Evolutionary conservation across 37 sponge, comb jelly and placozoan species (phyloP), one percentile per base, ranked within the genome.

Genomic region (Cliona cf. orientalis): DNA sequence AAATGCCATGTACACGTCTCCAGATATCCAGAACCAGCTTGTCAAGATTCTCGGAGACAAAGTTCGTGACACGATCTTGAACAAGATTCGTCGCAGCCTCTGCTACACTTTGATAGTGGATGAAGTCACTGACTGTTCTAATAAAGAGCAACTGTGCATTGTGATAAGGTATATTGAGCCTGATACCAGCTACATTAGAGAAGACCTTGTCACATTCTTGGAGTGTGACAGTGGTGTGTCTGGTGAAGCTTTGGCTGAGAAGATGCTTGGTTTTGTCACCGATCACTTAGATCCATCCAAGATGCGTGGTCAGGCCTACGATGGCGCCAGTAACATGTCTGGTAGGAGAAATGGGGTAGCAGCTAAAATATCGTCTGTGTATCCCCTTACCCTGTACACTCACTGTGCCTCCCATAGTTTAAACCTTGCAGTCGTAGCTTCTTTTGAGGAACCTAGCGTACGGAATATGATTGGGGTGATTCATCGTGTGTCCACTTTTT

Each of bases 301-400:
- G 42, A 36, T 89, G 33, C 77, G 89, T 70, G 93, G 89, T 39
- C 93, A 93, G 69, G 83, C 86, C 3, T 93, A 93, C 46, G 89
- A 89, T 80, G 89, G 93, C 5, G 93, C 89, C 55, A 78, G 82
- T 41, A 93, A 57, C 83, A 87, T 87, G 87, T 56, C 81, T 35
- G 87, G 81, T 31, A 11, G 5, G 26, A 32, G 32, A 46, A 87
- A 36, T 45, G 87, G 80, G 4, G 69, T 59, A 37, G 87, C 87
- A 38, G 67, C 42, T 53, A 9, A 21, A 38, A 80, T 85, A 46
- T 42, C 21, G 34, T 28, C 59, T 2, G 6, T 45, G 28, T 87
- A 66, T 66, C 80, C 87, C 35, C 40, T 80, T 1, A 81, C 87
- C 21, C n/a, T 80, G 17, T 79, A 80, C 59, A 14, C 56, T 3